Base-by-base conservation (phyloP, 2,113 vertebrate species). In the Eulacestoma nigropectus region DNA sequence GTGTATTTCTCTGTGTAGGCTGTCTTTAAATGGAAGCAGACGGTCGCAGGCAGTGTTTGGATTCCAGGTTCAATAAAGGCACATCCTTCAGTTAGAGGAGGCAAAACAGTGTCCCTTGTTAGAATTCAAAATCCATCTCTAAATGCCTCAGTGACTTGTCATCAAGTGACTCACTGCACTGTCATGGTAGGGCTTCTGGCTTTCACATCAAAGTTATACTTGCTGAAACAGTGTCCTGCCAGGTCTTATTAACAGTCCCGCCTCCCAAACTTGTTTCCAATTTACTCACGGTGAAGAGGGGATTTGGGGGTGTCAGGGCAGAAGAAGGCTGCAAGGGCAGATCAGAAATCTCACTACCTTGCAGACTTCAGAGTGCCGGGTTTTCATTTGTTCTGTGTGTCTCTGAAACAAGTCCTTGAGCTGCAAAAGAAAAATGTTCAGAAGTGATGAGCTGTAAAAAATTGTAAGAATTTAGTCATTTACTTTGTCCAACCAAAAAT, bases 121-220 rank as follows among this genome's bases (percentile, higher is more conserved):
- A 59, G 82, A 69, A 26, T 46, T 73, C 79, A 50, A 55, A 72
- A 8, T 6, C 73, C 33, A 19, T 46, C 26, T 90, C 87, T n/a
- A 63, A 94, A 94, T 95, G 72, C 87, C 76, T 95, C 87, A 27
- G 29, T 64, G 79, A 10, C 81, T 96, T 90, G 82, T 95, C 91
- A 93, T 79, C 74, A 3, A 53, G 70, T 97, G 93, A 97, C 90
- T 97, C 95, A 94, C 50, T 76, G 78, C 63, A 0, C 77, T 73
- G 89, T 96, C 96, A 95, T 39, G 49, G 59, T 1, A 35, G 59
- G 67, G 46, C 67, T 94, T 76, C 55, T 59, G 87, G 70, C 89
- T 94, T 77, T 75, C 70, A 22, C 87, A 44, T 70, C 57, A 13
- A 50, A 87, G 84, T 60, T 76, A 0, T 8, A 1, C 73, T 96